These are phyloP conservation scores for Trachurus trachurus DNA, from an alignment of 2,797 vertebrate genomes.

Conservation along the genomic window DNA sequence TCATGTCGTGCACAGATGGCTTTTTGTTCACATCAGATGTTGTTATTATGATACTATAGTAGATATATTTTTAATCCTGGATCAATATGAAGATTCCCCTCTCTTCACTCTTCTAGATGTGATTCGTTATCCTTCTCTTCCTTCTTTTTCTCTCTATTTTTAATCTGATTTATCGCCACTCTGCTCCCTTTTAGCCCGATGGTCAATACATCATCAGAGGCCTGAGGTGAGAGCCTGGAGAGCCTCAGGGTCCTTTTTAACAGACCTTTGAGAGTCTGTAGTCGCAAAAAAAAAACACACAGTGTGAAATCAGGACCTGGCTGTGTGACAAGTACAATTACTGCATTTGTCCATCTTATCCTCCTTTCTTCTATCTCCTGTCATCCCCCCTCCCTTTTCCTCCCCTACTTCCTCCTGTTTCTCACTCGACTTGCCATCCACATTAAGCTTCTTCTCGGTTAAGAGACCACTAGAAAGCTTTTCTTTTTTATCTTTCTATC, in stretches of 20 bases:
- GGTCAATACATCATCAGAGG: conserved; percentile 16
- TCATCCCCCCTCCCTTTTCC: neutral
- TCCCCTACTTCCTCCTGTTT: conserved; percentile 45
- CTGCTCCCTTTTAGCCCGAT: conserved; percentile 13
- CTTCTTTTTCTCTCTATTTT: neutral
- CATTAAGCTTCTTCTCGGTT: conserved; percentile 33
- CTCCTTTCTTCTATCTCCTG: conserved; percentile 2
- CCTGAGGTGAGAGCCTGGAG: neutral
- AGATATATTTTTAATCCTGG: neutral
- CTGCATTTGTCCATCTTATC: neutral
- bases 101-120: neutral
- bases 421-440: conserved; percentile 43
- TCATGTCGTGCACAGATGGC: neutral
- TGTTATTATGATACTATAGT: neutral
- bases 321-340: neutral
- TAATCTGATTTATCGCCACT: conserved; percentile 29
- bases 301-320: neutral
- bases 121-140: neutral
- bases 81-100: neutral
- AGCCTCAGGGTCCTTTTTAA: conserved; percentile 1
- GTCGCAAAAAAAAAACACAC: neutral
- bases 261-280: neutral
- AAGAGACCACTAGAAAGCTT: conserved; percentile 35
- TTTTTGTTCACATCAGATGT: neutral
- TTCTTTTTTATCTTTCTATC: conserved; percentile 29